phyloP scores from a whole-genome alignment of 2,797 vertebrate genomes.

The Varecia variegata region DNA sequence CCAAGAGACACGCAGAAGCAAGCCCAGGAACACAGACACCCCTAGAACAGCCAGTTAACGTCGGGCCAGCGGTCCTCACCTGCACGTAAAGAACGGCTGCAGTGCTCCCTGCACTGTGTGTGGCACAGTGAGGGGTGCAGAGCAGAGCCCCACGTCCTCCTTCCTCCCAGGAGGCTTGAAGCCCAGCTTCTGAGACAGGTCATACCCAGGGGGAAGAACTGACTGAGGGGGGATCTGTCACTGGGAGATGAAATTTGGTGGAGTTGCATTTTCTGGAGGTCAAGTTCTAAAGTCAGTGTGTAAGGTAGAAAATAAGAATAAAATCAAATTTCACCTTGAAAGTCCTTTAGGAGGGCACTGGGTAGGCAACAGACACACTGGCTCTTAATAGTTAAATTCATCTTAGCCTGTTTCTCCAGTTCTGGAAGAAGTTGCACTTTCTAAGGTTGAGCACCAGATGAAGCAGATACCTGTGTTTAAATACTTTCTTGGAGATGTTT shows the following conservation, averaged over 20 bases:
- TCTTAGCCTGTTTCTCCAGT: background rate
- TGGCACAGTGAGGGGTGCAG: background rate
- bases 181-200: background rate
- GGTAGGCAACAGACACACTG: background rate
- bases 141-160: background rate
- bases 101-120: background rate
- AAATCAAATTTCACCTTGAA: background rate
- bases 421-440: background rate
- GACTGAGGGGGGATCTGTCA: background rate
- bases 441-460: background rate
- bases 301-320: conserved; percentile 7
- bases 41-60: background rate
- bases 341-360: background rate
- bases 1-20: background rate
- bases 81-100: background rate
- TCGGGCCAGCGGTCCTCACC: background rate
- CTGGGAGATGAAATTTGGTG: background rate
- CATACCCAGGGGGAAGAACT: background rate
- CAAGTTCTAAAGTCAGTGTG: background rate
- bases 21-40: background rate
- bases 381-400: background rate
- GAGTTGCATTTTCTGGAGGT: background rate
- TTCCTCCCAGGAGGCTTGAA: background rate
- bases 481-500: background rate
- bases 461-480: background rate